phyloP scores from a whole-genome alignment of 1,140 invertebrate species.

The Caenorhabditis briggsae region DNA sequence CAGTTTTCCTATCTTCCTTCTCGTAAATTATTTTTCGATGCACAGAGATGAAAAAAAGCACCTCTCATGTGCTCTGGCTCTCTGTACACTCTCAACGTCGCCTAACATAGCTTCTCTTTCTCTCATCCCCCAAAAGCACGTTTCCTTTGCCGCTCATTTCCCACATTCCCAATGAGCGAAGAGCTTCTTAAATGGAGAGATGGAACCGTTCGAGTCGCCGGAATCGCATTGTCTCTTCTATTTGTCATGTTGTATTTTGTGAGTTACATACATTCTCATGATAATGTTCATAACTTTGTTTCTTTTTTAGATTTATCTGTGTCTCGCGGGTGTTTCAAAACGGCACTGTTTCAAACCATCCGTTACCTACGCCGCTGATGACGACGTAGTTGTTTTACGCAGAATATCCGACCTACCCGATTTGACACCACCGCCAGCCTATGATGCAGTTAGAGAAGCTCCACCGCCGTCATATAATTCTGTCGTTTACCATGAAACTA shows the following conservation, averaged over 20 bases:
- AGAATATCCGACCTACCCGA: background rate
- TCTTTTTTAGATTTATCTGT: background rate
- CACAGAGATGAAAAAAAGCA: too few relatives aligned
- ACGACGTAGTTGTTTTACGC: background rate
- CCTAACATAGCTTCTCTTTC: too few relatives aligned
- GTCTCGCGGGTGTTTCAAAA: background rate
- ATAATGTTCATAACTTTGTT: background rate
- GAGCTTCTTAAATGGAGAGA: background rate
- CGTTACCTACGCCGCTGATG: background rate
- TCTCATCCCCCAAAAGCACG: too few relatives aligned
- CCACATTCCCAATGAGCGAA: background rate
- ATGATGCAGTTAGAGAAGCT: conserved; percentile 9
- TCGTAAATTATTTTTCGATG: too few relatives aligned
- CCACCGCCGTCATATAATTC: conserved; percentile 25
- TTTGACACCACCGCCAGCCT: conserved; percentile 2
- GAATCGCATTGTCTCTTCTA: conserved; percentile 9
- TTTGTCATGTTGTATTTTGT: background rate
- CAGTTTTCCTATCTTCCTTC: too few relatives aligned
- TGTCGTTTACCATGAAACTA: background rate
- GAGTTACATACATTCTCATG: background rate
- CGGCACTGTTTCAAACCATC: background rate
- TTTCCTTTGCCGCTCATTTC: too few relatives aligned
- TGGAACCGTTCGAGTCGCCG: background rate
- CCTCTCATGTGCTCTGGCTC: too few relatives aligned
- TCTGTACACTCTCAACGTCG: too few relatives aligned